Conservation (phyloP, 2,113 vertebrate genomes). For the Solea solea region DNA sequence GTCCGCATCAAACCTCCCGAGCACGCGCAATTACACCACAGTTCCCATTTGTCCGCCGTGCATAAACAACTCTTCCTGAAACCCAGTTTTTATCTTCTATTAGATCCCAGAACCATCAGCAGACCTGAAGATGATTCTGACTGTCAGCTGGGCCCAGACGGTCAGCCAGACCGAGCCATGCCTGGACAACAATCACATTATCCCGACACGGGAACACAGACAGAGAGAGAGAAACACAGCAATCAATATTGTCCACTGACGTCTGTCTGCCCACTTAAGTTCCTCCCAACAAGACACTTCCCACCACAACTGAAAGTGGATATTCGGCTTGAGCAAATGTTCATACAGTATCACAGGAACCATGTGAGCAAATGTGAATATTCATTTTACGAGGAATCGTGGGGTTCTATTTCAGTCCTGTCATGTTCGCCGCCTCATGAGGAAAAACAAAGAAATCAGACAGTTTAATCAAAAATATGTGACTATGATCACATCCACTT, state of each 20-base stretch:
- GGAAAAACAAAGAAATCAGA: slow-evolving; percentile 46
- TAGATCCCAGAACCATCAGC: slow-evolving; percentile 78
- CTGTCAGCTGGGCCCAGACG: slow-evolving; percentile 65
- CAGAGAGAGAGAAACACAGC: slow-evolving; percentile 66
- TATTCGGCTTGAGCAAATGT: slow-evolving; percentile 51
- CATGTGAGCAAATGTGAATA: slow-evolving; percentile 14
- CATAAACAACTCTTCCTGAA: slow-evolving; percentile 76
- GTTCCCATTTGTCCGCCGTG: slow-evolving; percentile 66
- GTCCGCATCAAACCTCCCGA: slow-evolving; percentile 27
- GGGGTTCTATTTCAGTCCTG: slow-evolving; percentile 33
- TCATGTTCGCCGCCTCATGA: background rate
- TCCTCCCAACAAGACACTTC: slow-evolving; percentile 66
- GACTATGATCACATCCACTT: slow-evolving; percentile 42
- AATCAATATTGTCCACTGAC: slow-evolving; percentile 70
- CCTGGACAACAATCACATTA: slow-evolving; percentile 77
- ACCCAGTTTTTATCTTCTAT: slow-evolving; percentile 69
- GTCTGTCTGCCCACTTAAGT: slow-evolving; percentile 74
- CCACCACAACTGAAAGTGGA: slow-evolving; percentile 65
- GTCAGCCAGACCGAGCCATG: slow-evolving; percentile 59
- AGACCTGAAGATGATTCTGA: slow-evolving; percentile 66
- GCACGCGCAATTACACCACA: slow-evolving; percentile 66
- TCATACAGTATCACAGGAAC: slow-evolving; percentile 19
- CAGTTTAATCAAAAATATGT: slow-evolving; percentile 61
- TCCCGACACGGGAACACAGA: slow-evolving; percentile 66
- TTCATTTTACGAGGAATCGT: slow-evolving; percentile 26